Evolutionary conservation across 2,888 invertebrate genomes (phyloP), one percentile per base, ranked within the genome.

Genomic region (Hypsopygia costalis): DNA sequence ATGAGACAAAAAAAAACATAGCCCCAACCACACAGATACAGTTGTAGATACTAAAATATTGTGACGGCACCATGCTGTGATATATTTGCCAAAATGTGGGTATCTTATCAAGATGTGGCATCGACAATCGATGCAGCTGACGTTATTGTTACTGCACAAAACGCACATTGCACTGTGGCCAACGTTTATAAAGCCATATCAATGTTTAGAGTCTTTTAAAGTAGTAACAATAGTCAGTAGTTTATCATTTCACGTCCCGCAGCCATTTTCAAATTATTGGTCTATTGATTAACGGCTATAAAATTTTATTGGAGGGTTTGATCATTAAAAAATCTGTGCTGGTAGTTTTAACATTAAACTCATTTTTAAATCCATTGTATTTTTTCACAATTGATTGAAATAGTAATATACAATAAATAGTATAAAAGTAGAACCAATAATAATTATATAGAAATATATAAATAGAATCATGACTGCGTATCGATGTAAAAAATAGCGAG

Each of bases 11-110:
- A 65, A 75, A 76, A 62, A 49, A 55, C 61, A 66, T 64, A 61
- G 62, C 44, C 51, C 58, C 16, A 16, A 65, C 71, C 69, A 69
- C 62, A 66, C 62, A 72, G 76, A 83, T 78, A 74, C 70, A 81
- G 69, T 58, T 62, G 68, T 76, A 69, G 70, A 76, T 74, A 82
- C 75, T 81, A 78, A 85, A 88, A 88, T 88, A 88, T 88, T 88
- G 78, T 88, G 87, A 88, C 73, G 85, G 85, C 81, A 32, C 67
- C 88, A 85, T 75, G 83, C 85, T 73, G 87, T 49, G 85, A 74
- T 71, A 60, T 77, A 80, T 87, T 87, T 85, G 86, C 81, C 83
- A 83, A 86, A 81, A 86, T 88, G 85, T 81, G 87, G 86, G 86
- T 70, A 61, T 63, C 70, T 81, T 86, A 87, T 87, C 85, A 73